Percentiles rank a stretch among this genome's conserved stretches.
Evolutionary conservation across 64 coral and sea anemone species (phyloP).

Genomic region (Stichodactyla helianthus): DNA sequence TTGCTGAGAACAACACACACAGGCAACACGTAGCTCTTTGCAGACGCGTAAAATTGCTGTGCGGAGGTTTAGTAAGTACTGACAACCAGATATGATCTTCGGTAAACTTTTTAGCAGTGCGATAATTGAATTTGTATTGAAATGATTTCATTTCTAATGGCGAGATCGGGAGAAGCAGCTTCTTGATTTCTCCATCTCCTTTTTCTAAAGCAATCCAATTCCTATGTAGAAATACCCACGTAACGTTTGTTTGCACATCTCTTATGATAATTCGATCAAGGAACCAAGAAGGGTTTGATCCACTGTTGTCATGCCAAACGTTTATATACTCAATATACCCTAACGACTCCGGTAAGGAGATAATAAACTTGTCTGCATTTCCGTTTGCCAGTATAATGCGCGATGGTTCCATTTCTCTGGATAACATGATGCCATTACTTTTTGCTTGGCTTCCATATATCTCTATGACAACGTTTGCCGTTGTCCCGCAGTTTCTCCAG

Average conservation of each 20-base stretch:
- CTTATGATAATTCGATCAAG: slow-evolving; percentile 49
- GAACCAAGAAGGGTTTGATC: slow-evolving; percentile 60
- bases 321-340: slow-evolving; percentile 38
- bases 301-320: slow-evolving; percentile 64
- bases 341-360: slow-evolving; percentile 25
- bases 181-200: slow-evolving; percentile 64
- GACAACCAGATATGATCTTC: slow-evolving; percentile 86
- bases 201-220: slow-evolving; percentile 56
- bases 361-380: slow-evolving; percentile 51
- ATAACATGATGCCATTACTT: slow-evolving; percentile 49
- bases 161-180: slow-evolving; percentile 31
- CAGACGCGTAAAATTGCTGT: slow-evolving; percentile 57
- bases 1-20: slow-evolving; percentile 52
- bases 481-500: slow-evolving; percentile 60
- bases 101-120: slow-evolving; percentile 42
- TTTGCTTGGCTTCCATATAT: slow-evolving; percentile 59
- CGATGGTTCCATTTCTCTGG: slow-evolving; percentile 9
- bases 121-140: slow-evolving; percentile 44
- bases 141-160: slow-evolving; percentile 38
- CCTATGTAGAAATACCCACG: slow-evolving; percentile 43
- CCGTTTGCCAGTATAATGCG: slow-evolving; percentile 39
- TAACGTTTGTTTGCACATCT: slow-evolving; percentile 17
- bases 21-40: slow-evolving; percentile 80
- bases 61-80: slow-evolving; percentile 58
- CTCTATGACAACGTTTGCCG: slow-evolving; percentile 61